Conservation (phyloP, 2,888 invertebrate genomes). For the Dione juno region DNA sequence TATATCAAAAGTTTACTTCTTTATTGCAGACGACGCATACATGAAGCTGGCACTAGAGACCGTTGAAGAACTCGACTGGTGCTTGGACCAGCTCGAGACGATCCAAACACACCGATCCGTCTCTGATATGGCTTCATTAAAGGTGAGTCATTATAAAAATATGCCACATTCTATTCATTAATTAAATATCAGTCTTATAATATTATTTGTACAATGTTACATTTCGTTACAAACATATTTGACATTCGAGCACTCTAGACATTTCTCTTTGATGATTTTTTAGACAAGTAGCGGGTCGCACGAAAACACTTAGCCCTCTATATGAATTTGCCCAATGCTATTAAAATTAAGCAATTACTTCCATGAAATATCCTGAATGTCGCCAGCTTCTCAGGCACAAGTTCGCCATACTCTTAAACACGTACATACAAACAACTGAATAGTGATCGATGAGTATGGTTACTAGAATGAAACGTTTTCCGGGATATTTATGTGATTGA, state of each 20-base stretch:
- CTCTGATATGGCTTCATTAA: conserved; percentile 99
- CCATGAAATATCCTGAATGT: neutral
- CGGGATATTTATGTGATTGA: conserved; percentile 33
- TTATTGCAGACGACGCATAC: conserved; percentile 93
- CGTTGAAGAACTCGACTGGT: conserved; percentile 99
- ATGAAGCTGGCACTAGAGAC: conserved; percentile 97
- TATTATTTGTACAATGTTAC: neutral
- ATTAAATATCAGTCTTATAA: neutral
- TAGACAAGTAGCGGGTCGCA: neutral
- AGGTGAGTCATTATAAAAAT: conserved; percentile 85
- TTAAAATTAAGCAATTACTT: neutral
- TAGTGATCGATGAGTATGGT: conserved; percentile 31
- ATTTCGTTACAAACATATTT: neutral
- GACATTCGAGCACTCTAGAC: conserved; percentile 9
- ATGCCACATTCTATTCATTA: neutral
- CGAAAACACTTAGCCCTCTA: neutral
- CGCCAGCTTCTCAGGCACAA: neutral
- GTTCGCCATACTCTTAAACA: conserved; percentile 19
- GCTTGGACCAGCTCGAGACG: conserved; percentile 99
- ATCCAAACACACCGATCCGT: conserved; percentile 99
- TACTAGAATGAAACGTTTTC: conserved; percentile 28
- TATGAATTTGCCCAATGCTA: neutral
- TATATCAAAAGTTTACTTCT: neutral
- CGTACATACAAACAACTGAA: too few relatives aligned
- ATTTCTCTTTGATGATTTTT: neutral